Percentiles rank a stretch among this genome's conserved stretches.
Conservation (phyloP, 1,140 invertebrate genomes). For the Drosophila ironensis region DNA sequence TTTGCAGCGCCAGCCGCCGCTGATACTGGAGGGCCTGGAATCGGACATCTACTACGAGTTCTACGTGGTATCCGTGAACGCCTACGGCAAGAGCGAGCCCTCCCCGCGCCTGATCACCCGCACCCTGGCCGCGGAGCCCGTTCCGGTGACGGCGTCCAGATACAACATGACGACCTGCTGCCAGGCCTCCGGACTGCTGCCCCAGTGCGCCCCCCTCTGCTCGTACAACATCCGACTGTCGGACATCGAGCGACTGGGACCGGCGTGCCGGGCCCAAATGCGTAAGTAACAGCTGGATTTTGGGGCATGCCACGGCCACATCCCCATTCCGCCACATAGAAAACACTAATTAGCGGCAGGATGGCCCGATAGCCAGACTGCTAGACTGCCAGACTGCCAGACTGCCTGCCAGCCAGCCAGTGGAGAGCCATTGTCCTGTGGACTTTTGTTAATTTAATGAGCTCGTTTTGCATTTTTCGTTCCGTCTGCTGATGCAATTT, state of each 20-base stretch:
- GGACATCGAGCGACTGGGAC: constrained; percentile 86
- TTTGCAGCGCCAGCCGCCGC: constrained; percentile 86
- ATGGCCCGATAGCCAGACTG: neutral
- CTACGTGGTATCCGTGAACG: constrained; percentile 91
- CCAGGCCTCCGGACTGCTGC: constrained; percentile 86
- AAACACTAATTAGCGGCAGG: constrained; percentile 63
- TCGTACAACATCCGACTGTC: constrained; percentile 91
- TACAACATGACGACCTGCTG: constrained; percentile 92
- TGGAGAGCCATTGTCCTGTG: constrained; percentile 24
- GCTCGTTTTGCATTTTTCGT: constrained; percentile 38
- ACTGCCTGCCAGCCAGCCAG: neutral
- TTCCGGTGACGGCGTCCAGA: constrained; percentile 29
- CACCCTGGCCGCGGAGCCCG: constrained; percentile 83
- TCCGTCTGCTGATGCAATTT: constrained; percentile 32
- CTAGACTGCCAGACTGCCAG: neutral
- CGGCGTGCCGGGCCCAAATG: constrained; percentile 80
- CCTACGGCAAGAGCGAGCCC: constrained; percentile 88
- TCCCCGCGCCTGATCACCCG: constrained; percentile 89
- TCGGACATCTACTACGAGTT: constrained; percentile 90
- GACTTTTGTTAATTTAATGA: constrained; percentile 51
- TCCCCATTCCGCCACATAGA: neutral
- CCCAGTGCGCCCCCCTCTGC: constrained; percentile 90
- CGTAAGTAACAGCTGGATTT: constrained; percentile 66
- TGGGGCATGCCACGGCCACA: neutral
- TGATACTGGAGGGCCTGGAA: constrained; percentile 88